Evolutionary conservation across 2,797 vertebrate species (phyloP).

Genomic region (Phoeniculus purpureus): DNA sequence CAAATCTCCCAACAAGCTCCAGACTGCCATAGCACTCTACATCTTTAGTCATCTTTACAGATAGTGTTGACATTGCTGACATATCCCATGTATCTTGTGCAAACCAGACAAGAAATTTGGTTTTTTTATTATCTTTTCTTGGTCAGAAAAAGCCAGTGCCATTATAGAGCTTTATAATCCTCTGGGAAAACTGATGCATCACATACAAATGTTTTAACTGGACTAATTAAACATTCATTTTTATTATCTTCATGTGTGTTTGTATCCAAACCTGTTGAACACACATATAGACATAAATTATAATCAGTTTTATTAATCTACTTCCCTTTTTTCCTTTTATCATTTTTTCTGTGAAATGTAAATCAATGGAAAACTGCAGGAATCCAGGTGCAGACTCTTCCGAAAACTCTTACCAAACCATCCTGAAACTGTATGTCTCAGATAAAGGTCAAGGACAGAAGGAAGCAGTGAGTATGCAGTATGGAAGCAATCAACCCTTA

Average conservation of each 20-base stretch:
- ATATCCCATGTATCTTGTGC: not conserved
- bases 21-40: not conserved
- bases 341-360: not conserved
- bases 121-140: not conserved
- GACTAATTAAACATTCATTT: not conserved
- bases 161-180: not conserved
- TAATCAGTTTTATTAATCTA: not conserved
- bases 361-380: not conserved
- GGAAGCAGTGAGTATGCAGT: not conserved
- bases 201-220: not conserved
- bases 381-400: not conserved
- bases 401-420: not conserved
- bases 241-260: not conserved
- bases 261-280: not conserved
- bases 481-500: constrained; percentile 33
- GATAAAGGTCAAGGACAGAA: constrained; percentile 49
- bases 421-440: not conserved
- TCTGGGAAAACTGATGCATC: not conserved
- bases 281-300: not conserved
- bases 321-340: not conserved
- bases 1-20: not conserved
- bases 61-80: not conserved
- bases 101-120: not conserved
- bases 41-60: not conserved
- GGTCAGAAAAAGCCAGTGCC: not conserved